Percentiles rank a stretch among this genome's conserved stretches.
phyloP scores from a whole-genome alignment of 2,113 vertebrate species.

The Stictonetta naevosa region DNA sequence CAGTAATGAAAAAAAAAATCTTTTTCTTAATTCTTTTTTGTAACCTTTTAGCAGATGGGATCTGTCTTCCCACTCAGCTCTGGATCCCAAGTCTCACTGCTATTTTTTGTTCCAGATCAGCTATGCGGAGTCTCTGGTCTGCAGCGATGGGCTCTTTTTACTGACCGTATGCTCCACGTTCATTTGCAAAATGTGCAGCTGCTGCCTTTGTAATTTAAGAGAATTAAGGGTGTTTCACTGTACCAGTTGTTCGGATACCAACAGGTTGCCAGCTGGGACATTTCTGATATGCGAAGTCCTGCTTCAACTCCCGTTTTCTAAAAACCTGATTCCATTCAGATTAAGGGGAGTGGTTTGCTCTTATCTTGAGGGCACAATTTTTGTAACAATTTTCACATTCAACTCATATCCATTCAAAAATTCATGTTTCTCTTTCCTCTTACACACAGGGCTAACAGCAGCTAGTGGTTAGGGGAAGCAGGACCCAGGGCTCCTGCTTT shows the following conservation, averaged over 20 bases:
- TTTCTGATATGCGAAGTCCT: neutral
- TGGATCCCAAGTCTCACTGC: conserved; percentile 42
- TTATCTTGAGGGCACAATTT: neutral
- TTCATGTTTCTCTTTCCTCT: fast-evolving
- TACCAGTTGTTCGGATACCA: neutral
- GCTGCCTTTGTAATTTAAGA: neutral
- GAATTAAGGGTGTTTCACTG: neutral
- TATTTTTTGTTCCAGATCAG: conserved; percentile 9
- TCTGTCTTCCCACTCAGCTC: conserved; percentile 29
- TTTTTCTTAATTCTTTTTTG: conserved; percentile 52
- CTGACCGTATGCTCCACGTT: neutral
- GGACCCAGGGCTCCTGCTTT: neutral
- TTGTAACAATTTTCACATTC: neutral
- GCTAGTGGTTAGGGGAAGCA: fast-evolving
- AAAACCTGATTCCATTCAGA: neutral
- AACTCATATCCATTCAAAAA: fast-evolving
- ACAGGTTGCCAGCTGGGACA: neutral
- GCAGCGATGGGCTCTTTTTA: neutral
- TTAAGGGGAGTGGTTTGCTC: fast-evolving
- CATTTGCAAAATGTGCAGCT: neutral
- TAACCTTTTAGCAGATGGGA: conserved; percentile 59
- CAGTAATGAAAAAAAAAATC: conserved; percentile 5
- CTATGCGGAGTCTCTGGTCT: neutral
- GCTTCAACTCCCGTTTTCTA: neutral
- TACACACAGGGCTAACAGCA: fast-evolving